Base-by-base conservation (phyloP, 2,797 vertebrate species). In the Masticophis lateralis region DNA sequence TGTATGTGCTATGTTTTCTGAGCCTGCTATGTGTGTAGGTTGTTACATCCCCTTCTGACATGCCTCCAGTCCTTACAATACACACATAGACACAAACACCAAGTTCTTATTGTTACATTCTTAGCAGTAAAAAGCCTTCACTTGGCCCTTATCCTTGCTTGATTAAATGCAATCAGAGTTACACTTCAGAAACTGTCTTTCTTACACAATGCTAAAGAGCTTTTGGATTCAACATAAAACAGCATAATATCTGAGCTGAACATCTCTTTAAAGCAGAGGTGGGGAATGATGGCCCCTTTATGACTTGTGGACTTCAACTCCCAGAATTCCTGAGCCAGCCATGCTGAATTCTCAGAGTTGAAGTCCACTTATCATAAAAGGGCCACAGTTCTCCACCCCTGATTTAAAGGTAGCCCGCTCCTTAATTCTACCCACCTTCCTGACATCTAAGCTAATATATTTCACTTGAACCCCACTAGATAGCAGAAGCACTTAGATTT, bases 21-120 rank as follows among this genome's bases (percentile, higher is more conserved):
- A 57, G 69, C 37, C 79, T 91, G 66, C 86, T 74, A 51, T 61
- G 27, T 91, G 37, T 86, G 51, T 79, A 51, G 59, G 18, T 53
- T 89, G 11, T 86, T 89, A 69, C 90, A 55, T 60, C 63, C 43
- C 60, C 56, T 37, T 47, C 63, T 53, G 63, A 93, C 59, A 56
- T 20, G 69, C 90, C 55, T 94, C 86, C 20, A 88, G 63, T 16
- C 28, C 14, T 53, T 66, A 95, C 89, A 91, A 51, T 83, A 83
- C 4, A 83, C 74, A 47, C 74, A 83, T 11, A 47, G 20, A 47
- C 4, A 25, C 27, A 61, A 87, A 66, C 18, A 32, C 6, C 89
- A 59, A 79, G 0, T 90, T 94, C 32, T 92, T 16, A 94, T 47
- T n/a, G 25, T 83, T 9, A 0, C 22, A 59, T 88, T n/a, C 94